phyloP scores from a whole-genome alignment of 2,797 vertebrate genomes.

The Petrocephalus sullivani region DNA sequence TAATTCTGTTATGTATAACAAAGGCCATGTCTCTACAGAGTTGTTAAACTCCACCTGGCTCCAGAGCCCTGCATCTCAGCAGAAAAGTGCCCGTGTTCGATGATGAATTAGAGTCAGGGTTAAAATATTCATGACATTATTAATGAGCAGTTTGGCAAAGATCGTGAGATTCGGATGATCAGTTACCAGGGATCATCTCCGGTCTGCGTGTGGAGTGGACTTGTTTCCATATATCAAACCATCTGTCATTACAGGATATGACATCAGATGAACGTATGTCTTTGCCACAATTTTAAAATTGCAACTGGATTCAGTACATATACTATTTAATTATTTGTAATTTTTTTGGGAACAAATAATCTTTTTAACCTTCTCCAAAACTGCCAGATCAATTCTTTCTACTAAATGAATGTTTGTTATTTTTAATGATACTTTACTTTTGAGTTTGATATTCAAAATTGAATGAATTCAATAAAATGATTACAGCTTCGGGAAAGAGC shows the following conservation, averaged over 20 bases:
- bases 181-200: background rate
- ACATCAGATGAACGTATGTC: background rate
- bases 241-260: slow-evolving; percentile 5
- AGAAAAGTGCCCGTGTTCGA: background rate
- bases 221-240: background rate
- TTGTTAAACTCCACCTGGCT: background rate
- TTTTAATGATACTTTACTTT: background rate
- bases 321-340: background rate
- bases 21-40: background rate
- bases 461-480: background rate
- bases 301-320: background rate
- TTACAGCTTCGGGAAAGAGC: background rate
- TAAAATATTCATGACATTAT: slow-evolving; percentile 13
- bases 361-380: background rate
- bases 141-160: slow-evolving; percentile 13
- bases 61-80: background rate
- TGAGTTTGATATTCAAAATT: background rate
- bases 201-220: background rate
- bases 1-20: background rate
- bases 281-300: background rate
- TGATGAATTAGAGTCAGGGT: background rate
- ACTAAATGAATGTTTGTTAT: background rate
- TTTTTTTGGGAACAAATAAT: background rate
- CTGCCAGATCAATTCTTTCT: background rate
- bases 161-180: background rate